Evolutionary conservation across 2,113 vertebrate species (phyloP), one percentile per base, ranked within the genome.

Genomic region (Nesoenas mayeri): DNA sequence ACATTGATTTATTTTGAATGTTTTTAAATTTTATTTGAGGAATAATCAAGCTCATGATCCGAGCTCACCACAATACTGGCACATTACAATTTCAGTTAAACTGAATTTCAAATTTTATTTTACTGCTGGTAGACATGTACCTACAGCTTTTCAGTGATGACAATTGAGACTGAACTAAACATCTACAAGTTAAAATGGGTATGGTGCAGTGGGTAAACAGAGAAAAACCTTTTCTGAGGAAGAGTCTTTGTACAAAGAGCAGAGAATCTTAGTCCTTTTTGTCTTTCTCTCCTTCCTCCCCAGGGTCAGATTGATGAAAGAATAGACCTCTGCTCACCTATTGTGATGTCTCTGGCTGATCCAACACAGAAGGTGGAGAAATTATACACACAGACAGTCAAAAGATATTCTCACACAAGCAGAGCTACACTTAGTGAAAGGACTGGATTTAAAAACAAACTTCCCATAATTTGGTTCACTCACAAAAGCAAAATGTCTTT

Each of bases 401-500:
- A 85, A 85, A 38, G 18, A 9, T 15, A 34, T 53, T 81, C 77
- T 81, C 25, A 50, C 21, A n/a, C 2, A 64, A 60, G 21, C 11
- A 70, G 15, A 70, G 6, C 5, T 51, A 40, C 11, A 11, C 12
- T 58, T 82, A 28, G 24, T 40, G 7, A 10, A 65, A 42, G 12
- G 18, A 56, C 6, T 50, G 5, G 2, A 17, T 69, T 61, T 22
- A 62, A 47, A 66, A 54, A 36, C 13, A 40, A 58, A 28, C 5
- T 53, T 56, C 42, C 60, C 2, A 0, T 8, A 57, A 31, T 75
- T 75, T 84, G 0, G 9, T n/a, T 71, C 15, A 40, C 21, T 51
- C 8, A 21, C 1, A 8, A n/a, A 66, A 29, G 1, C 6, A 31
- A 48, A 57, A 53, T 5, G 1, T 29, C 10, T 40, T 36, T 18